Evolutionary conservation across 2,888 invertebrate species (phyloP).

Genomic region (Linyphia triangularis): DNA sequence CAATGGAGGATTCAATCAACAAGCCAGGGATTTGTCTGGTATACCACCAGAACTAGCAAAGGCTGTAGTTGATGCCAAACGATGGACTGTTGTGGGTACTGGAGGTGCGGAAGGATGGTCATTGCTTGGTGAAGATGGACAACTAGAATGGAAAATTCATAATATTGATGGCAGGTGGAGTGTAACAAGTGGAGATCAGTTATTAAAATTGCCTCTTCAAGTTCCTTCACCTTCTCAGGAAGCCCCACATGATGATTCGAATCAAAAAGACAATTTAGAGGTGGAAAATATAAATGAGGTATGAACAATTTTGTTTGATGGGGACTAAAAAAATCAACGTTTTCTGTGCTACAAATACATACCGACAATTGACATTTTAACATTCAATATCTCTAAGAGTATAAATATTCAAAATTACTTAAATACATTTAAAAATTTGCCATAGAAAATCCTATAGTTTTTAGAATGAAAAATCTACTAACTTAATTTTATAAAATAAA

Average conservation of each 20-base stretch:
- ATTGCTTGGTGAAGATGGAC: constrained; percentile 53
- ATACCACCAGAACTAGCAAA: constrained; percentile 60
- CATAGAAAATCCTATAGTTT: too few species aligned
- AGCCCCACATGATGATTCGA: not conserved
- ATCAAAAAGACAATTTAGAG: not conserved
- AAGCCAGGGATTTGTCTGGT: not conserved
- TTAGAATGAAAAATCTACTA: too few species aligned
- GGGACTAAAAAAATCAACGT: too few species aligned
- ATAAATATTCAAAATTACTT: too few species aligned
- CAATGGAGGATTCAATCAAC: not conserved
- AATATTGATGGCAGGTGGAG: constrained; percentile 66
- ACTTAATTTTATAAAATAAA: too few species aligned
- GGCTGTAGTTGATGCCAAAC: constrained; percentile 54
- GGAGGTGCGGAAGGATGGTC: constrained; percentile 64
- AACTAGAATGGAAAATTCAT: constrained; percentile 66
- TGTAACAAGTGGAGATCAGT: constrained; percentile 63
- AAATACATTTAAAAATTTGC: too few species aligned
- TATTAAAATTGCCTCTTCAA: not conserved
- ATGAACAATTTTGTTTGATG: not conserved
- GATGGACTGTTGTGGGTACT: constrained; percentile 61
- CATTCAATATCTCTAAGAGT: too few species aligned
- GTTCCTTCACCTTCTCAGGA: not conserved
- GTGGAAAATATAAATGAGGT: too few species aligned
- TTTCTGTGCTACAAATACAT: too few species aligned
- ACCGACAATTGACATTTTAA: too few species aligned